These are phyloP conservation scores for Lasioglossum pauxillum DNA, from an alignment of 2,888 invertebrate species.

Conservation along the genomic window DNA sequence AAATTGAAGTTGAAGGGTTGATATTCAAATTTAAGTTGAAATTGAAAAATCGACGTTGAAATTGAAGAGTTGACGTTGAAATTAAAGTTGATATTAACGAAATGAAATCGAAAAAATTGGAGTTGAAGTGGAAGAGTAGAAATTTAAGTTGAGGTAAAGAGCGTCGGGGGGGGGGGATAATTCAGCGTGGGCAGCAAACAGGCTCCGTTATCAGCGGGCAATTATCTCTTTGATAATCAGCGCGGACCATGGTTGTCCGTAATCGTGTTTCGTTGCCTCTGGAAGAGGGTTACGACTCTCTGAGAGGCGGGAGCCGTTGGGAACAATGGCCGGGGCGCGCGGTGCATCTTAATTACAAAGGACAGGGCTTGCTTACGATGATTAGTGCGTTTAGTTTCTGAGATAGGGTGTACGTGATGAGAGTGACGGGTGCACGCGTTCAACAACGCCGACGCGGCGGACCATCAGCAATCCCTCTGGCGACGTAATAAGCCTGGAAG, in stretches of 20 bases:
- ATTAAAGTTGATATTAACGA: no score
- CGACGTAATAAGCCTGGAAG: constrained; percentile 28
- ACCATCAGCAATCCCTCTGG: constrained; percentile 22
- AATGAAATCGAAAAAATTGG: no score
- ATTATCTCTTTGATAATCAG: constrained; percentile 37
- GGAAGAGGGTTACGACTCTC: constrained; percentile 9
- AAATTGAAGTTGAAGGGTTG: no score
- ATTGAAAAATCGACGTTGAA: no score
- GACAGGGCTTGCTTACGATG: constrained; percentile 44
- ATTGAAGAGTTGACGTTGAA: no score
- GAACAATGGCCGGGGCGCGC: constrained; percentile 12
- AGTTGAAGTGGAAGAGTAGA: no score
- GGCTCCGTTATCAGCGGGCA: constrained; percentile 13
- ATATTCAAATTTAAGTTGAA: no score
- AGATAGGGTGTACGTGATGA: constrained; percentile 28
- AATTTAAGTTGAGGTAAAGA: no score
- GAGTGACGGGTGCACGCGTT: constrained; percentile 17
- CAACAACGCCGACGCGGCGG: neutral
- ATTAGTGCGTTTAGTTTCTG: constrained; percentile 61
- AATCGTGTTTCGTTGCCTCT: constrained; percentile 9
- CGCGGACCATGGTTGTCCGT: neutral
- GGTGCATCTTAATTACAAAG: constrained; percentile 59
- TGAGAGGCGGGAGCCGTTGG: no score
- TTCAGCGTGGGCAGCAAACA: neutral
- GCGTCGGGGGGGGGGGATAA: no score